phyloP scores from a whole-genome alignment of 2,888 invertebrate species.

The Idaea aversata region DNA sequence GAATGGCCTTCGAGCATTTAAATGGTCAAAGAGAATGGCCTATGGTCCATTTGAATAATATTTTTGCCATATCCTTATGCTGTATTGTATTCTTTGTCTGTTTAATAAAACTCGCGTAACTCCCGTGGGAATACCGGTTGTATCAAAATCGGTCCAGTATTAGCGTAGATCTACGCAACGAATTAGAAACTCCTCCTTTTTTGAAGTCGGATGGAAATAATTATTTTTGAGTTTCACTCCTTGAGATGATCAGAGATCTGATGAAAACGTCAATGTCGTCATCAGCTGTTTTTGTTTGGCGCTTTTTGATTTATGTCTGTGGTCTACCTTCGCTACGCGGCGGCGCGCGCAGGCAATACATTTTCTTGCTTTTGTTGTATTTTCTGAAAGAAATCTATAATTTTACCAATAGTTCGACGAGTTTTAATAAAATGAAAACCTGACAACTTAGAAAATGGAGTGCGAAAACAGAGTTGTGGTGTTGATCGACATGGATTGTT shows the following conservation, averaged over 20 bases:
- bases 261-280: not conserved
- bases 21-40: no score
- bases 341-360: not conserved
- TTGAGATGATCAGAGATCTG: not conserved
- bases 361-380: not conserved
- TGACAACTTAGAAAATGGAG: constrained; percentile 52
- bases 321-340: not conserved
- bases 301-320: no score
- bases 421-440: not conserved
- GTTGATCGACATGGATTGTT: constrained; percentile 99
- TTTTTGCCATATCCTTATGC: no score
- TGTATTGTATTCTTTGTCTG: no score
- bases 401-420: not conserved
- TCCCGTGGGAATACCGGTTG: no score
- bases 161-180: no score
- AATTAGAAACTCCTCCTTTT: no score
- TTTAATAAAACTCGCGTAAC: no score
- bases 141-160: no score
- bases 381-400: not conserved
- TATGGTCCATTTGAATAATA: no score
- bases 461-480: constrained; percentile 85
- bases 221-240: not conserved
- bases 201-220: no score
- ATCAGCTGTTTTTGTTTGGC: not conserved
- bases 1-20: no score